Conservation (phyloP, 2,113 vertebrate genomes). For the Alosa alosa region DNA sequence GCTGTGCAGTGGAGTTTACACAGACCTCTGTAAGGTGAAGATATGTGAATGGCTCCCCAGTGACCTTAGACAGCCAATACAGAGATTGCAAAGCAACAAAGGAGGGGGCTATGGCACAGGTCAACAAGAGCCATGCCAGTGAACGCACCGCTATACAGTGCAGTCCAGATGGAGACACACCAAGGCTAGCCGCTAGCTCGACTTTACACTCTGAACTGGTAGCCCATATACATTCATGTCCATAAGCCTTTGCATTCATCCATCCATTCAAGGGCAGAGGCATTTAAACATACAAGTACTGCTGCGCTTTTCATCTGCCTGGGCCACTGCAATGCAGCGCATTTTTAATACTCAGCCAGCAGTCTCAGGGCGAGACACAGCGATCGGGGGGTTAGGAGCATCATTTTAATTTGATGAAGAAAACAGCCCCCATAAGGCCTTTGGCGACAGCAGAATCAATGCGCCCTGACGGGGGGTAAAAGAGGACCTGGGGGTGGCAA, state of each 20-base stretch:
- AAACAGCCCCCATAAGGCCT: constrained; percentile 80
- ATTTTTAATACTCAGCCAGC: neutral
- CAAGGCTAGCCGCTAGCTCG: neutral
- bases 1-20: neutral
- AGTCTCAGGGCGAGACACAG: neutral
- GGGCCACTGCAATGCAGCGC: neutral
- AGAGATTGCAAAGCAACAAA: neutral
- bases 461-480: constrained; percentile 83
- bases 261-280: neutral
- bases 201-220: too few species aligned
- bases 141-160: neutral
- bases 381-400: neutral
- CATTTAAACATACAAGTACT: neutral
- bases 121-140: neutral
- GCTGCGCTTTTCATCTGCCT: neutral
- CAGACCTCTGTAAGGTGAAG: neutral
- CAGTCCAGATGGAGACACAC: neutral
- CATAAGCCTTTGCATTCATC: neutral
- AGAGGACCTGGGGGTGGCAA: constrained; percentile 83
- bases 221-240: neutral
- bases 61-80: neutral
- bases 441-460: constrained; percentile 85
- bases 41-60: neutral
- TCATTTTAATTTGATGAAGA: constrained; percentile 64
- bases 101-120: neutral